These are phyloP conservation scores for Drosophila repleta DNA, from an alignment of 1,140 invertebrate genomes.

Conservation along the genomic window DNA sequence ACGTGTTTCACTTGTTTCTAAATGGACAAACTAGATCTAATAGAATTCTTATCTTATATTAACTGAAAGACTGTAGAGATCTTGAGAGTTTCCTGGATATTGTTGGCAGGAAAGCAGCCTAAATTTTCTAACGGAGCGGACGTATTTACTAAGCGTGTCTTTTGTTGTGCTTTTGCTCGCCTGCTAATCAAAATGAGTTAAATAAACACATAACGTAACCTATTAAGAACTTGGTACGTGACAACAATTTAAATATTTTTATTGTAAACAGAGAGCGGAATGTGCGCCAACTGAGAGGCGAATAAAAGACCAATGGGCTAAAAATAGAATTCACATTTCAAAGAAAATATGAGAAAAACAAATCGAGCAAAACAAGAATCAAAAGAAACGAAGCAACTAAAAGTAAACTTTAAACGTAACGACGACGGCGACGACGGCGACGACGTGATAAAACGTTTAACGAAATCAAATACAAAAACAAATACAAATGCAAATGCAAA, in stretches of 20 bases:
- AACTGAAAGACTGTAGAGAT: no score
- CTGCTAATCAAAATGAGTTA: conserved; percentile 81
- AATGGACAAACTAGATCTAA: neutral
- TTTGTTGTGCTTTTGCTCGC: conserved; percentile 66
- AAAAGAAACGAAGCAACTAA: conserved; percentile 33
- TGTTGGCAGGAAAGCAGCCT: neutral
- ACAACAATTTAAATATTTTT: conserved; percentile 83
- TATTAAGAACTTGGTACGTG: conserved; percentile 83
- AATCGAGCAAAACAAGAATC: conserved; percentile 51
- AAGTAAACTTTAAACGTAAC: conserved; percentile 45
- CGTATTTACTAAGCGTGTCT: conserved; percentile 34
- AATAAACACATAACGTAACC: conserved; percentile 83
- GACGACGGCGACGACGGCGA: conserved; percentile 5
- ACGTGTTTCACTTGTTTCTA: neutral
- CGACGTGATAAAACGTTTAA: conserved; percentile 80
- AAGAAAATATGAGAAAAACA: conserved; percentile 72
- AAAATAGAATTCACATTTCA: conserved; percentile 75
- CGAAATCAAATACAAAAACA: conserved; percentile 56
- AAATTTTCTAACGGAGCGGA: conserved; percentile 10
- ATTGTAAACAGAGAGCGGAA: conserved; percentile 77
- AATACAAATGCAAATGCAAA: conserved; percentile 38
- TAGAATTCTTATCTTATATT: neutral
- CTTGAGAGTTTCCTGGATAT: no score
- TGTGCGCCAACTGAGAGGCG: conserved; percentile 30
- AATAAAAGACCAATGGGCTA: conserved; percentile 41